These are phyloP conservation scores for Wasmannia auropunctata DNA, from an alignment of 1,140 invertebrate species.

Conservation along the genomic window DNA sequence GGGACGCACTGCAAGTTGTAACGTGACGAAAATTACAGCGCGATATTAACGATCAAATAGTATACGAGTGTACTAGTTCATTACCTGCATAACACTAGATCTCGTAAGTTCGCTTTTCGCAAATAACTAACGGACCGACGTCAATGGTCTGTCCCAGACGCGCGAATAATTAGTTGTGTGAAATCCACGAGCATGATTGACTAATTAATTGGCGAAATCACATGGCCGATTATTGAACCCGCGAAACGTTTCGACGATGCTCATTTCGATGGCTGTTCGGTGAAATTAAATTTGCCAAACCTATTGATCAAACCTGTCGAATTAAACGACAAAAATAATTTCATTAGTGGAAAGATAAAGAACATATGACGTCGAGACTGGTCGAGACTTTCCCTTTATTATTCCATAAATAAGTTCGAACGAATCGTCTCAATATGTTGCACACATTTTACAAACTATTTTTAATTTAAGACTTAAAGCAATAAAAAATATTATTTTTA, in stretches of 20 bases:
- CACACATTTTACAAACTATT: not conserved
- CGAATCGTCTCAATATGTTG: not conserved
- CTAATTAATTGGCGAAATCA: constrained; percentile 41
- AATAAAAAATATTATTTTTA: not conserved
- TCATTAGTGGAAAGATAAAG: not conserved
- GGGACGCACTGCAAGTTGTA: not conserved
- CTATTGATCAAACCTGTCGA: not conserved
- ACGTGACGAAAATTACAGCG: not conserved
- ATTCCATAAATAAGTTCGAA: not conserved
- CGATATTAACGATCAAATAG: constrained; percentile 24
- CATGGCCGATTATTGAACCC: not conserved
- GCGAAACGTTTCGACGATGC: not conserved
- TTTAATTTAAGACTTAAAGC: not conserved
- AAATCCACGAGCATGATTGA: constrained; percentile 11
- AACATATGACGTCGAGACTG: not conserved
- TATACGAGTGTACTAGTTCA: not conserved
- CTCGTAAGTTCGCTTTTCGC: not conserved
- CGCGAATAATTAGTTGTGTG: constrained; percentile 35
- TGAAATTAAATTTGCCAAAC: constrained; percentile 29
- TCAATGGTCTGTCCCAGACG: constrained; percentile 1
- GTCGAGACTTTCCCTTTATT: not conserved
- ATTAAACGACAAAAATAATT: constrained; percentile 33
- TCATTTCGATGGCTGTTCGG: not conserved
- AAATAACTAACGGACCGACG: constrained; percentile 5
- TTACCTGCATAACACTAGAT: not conserved